Base-by-base conservation (phyloP, 2,888 invertebrate species). In the Stomorhina lunata region DNA sequence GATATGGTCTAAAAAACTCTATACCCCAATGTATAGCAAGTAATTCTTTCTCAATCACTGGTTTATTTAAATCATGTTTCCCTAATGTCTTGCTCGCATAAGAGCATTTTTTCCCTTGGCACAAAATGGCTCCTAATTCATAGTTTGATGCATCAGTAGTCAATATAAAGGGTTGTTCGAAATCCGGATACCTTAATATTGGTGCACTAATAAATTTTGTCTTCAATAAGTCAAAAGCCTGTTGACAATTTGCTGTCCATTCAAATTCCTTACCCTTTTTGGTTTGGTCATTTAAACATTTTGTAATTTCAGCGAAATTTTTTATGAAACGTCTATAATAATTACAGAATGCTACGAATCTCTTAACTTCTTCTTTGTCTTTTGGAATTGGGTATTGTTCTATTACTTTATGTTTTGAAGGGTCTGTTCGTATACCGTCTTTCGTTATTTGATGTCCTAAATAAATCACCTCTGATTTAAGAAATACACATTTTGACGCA, bases 1-100 rank as follows among this genome's bases (percentile, higher is more conserved):
- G 20, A 69, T 88, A 88, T 2, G 86, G 86, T 66, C 86, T 71
- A 66, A 87, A 88, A 71, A 86, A 84, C 45, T 86, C 83, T 6
- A 85, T 84, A 2, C 77, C 85, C 80, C 66, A 66, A 20, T 72
- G 72, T 17, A 79, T 68, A 3, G 66, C 80, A 22, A 86, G 55
- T 0, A 87, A 50, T 84, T 88, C 88, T 61, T 85, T 86, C 66
- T 88, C 87, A 1, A 85, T 86, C 29, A 65, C 65, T 1, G 65
- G 65, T 20, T 65, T 48, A 10, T 48, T 65, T 17, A 65, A 17
- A 48, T 65, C 25, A 65, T 34, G 65, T 34, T 45, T 63, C 29
- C 43, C 15, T 29, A 63, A 45, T 0, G 86, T 85, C 0, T 32
- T 55, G 55, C 55, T 55, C 6, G 29, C 55, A 55, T 55, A 55